Evolutionary conservation across 2,888 invertebrate genomes (phyloP), one percentile per base, ranked within the genome.

Genomic region (Eucriotettix oculatus): DNA sequence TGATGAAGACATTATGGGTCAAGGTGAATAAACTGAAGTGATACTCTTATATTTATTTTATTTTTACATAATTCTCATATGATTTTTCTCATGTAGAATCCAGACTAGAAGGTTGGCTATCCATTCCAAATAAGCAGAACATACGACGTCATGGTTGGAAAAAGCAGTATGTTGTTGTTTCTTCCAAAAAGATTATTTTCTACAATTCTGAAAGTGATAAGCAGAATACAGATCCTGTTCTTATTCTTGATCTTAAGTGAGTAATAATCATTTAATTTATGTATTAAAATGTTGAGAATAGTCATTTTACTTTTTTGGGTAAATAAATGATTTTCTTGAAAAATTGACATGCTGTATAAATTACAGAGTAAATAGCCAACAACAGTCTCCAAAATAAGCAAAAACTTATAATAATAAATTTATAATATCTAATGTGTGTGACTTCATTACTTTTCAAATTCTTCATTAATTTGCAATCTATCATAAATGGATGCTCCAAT

Each of bases 121-220:
- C 92, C 58, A 86, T 96, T 68, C 97, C 97, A 59, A 91, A 89
- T 72, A 94, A 93, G 71, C 93, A 94, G 74, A 97, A 97, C 74
- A 93, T 95, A 66, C 84, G 90, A 66, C 82, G 93, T 63, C 94
- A 95, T 73, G 96, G 96, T 57, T 98, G 97, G 97, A 90, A 89
- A 75, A 91, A 91, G 70, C 95, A 96, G 74, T 97, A 91, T 73
- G 95, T 97, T 54, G 95, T 97, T 54, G 96, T 97, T 56, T 94
- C 95, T 56, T 95, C 94, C 63, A 87, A 89, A 73, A 96, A 96
- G 76, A 95, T 98, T 66, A 90, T 98, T 66, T 97, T 98, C 78
- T 98, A 96, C 73, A 93, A 95, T 76, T 85, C 88, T 12, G 96
- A 97, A 76, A 88, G 80, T 70, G 94, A 95, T 73, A 94, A 95